phyloP scores from a whole-genome alignment of 2,888 invertebrate species.

The Sphaerophoria taeniata region DNA sequence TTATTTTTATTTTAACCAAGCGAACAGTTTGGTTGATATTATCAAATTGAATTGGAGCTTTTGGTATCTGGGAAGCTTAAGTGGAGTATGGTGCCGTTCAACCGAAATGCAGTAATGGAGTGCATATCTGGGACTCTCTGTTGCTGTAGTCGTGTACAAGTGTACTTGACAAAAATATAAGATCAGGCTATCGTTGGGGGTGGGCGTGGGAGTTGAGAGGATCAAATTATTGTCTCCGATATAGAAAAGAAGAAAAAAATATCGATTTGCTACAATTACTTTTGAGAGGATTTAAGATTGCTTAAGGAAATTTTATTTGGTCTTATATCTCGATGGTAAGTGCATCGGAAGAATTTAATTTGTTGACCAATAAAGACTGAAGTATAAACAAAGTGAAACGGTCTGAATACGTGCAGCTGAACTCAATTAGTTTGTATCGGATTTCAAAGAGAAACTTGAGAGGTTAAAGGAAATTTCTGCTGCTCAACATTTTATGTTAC shows the following conservation, averaged over 20 bases:
- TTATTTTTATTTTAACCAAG: background rate
- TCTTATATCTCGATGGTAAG: background rate
- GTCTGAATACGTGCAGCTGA: no score
- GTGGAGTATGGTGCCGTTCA: slow-evolving; percentile 5
- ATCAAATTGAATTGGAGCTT: slow-evolving; percentile 62
- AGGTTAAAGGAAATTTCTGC: no score
- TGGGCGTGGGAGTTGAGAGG: background rate
- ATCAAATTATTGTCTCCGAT: background rate
- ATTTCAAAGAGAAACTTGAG: no score
- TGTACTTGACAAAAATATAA: background rate
- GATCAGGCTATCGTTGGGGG: background rate
- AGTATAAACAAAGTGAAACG: background rate
- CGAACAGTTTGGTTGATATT: slow-evolving; percentile 29
- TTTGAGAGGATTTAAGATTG: background rate
- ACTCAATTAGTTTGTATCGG: no score
- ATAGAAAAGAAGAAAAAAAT: background rate
- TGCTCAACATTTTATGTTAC: no score
- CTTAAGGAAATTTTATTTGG: no score
- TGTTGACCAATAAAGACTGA: slow-evolving; percentile 9
- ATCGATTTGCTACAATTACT: slow-evolving; percentile 28
- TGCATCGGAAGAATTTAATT: slow-evolving; percentile 10
- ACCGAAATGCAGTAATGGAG: slow-evolving; percentile 27
- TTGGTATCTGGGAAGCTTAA: slow-evolving; percentile 37
- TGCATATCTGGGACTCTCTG: slow-evolving; percentile 1
- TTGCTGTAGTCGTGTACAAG: background rate